phyloP scores from a whole-genome alignment of 1,140 invertebrate species.

The Ceratosolen solmsi region DNA sequence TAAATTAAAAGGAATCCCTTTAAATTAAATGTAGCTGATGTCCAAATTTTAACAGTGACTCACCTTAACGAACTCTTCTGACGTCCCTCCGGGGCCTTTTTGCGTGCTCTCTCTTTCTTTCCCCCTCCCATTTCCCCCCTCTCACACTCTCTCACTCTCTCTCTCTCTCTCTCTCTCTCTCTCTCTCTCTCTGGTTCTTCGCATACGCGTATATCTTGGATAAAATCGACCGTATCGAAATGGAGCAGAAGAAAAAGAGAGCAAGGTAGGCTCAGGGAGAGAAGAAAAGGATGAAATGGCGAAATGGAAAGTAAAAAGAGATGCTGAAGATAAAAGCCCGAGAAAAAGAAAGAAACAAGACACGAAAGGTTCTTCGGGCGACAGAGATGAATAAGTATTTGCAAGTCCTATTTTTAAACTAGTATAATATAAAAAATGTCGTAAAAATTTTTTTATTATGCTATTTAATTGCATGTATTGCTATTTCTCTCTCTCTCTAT shows the following conservation, averaged over 20 bases:
- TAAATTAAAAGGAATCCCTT: slow-evolving; percentile 1
- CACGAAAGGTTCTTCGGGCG: slow-evolving; percentile 1
- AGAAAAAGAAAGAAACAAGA: slow-evolving; percentile 18
- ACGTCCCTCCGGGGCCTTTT: slow-evolving; percentile 57
- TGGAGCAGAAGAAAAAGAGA: slow-evolving; percentile 53
- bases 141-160: neutral
- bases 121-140: neutral
- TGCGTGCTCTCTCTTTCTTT: neutral
- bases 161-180: neutral
- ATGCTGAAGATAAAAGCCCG: slow-evolving; percentile 24
- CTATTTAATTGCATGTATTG: no score
- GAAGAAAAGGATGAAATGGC: slow-evolving; percentile 53
- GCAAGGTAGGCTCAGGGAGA: neutral
- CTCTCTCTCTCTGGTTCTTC: neutral
- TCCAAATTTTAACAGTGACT: slow-evolving; percentile 23
- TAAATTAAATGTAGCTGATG: slow-evolving; percentile 13
- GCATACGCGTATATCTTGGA: slow-evolving; percentile 28
- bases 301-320: slow-evolving; percentile 51
- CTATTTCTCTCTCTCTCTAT: no score
- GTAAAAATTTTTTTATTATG: neutral
- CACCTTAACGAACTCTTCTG: slow-evolving; percentile 55
- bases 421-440: neutral
- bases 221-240: slow-evolving; percentile 55
- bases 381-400: slow-evolving; percentile 25
- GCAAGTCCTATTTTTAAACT: slow-evolving; percentile 3